Base-by-base conservation (phyloP, 2,797 vertebrate genomes). In the Acanthurus tractus region DNA sequence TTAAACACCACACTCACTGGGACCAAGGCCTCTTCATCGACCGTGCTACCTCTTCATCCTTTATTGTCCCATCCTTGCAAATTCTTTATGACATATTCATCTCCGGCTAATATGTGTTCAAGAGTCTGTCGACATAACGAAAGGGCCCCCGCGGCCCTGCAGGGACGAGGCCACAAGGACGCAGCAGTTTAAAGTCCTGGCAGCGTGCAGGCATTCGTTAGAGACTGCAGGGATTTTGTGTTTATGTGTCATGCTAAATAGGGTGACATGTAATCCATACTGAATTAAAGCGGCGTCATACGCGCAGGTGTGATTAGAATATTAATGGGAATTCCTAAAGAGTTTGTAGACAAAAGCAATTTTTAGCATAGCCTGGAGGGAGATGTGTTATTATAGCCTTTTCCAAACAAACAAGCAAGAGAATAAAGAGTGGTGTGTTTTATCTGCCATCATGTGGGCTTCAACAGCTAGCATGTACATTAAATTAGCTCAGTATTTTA, bases 51-150 rank as follows among this genome's bases (percentile, higher is more conserved):
- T n/a, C 67, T 57, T 66, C 65, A 73, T 85, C 66, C 25, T 59
- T 74, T 63, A 67, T 17, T 14, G 52, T 66, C 50, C 67, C 49
- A 55, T 44, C 70, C 58, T 64, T 52, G 63, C 42, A 74, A 75
- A 76, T 78, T 67, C 18, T 55, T 75, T 20, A 52, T 74, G 76
- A 87, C 78, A 67, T 63, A 77, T 85, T 87, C 61, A 83, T 82
- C 76, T 71, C 50, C 36, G 11, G 63, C 70, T 82, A 77, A 85
- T 73, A 70, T 50, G 70, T 57, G 69, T 62, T 83, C 50, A 79
- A 63, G 55, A 81, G 50, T n/a, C 63, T 73, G 78, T 72, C 67
- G 29, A 70, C 48, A 46, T 72, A 65, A 83, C 14, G 50, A 59
- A 58, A 69, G 70, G 29, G 68, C 40, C 83, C 76, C 38, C 3